phyloP scores from a whole-genome alignment of 2,113 vertebrate species.

The Microcebus ravelobensis region DNA sequence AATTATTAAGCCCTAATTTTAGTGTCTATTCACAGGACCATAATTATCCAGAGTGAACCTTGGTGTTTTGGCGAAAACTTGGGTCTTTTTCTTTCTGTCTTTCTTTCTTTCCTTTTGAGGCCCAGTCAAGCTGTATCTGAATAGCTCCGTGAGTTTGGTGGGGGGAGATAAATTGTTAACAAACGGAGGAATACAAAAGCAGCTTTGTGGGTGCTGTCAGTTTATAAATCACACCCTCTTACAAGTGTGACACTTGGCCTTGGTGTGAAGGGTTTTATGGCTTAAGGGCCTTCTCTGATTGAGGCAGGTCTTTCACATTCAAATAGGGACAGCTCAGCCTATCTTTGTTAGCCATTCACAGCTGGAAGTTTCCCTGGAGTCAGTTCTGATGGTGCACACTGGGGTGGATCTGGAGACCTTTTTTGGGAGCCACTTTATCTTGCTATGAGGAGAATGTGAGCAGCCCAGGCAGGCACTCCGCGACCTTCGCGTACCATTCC shows the following conservation, averaged over 20 bases:
- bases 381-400: conserved; percentile 27
- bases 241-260: conserved; percentile 73
- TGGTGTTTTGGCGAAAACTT: conserved; percentile 71
- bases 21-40: conserved; percentile 70
- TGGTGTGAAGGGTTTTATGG: conserved; percentile 65
- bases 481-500: conserved; percentile 36
- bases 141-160: conserved; percentile 14
- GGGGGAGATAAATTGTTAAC: conserved; percentile 72
- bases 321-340: conserved; percentile 15
- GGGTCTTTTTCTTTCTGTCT: conserved; percentile 19
- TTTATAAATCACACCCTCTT: conserved; percentile 73
- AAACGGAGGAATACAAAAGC: conserved; percentile 59
- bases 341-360: conserved; percentile 66
- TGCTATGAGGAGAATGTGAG: conserved; percentile 71
- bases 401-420: conserved; percentile 64
- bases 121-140: conserved; percentile 64
- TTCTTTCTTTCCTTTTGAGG: conserved; percentile 45
- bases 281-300: conserved; percentile 53
- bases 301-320: conserved; percentile 64
- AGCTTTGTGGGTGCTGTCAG: conserved; percentile 71
- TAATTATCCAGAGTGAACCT: conserved; percentile 68
- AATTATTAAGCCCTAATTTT: conserved; percentile 73
- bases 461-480: not conserved
- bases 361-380: conserved; percentile 65
- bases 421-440: conserved; percentile 54